Evolutionary conservation across 2,113 vertebrate species (phyloP), one percentile per base, ranked within the genome.

Genomic region (Lethenteron camtschaticum): DNA sequence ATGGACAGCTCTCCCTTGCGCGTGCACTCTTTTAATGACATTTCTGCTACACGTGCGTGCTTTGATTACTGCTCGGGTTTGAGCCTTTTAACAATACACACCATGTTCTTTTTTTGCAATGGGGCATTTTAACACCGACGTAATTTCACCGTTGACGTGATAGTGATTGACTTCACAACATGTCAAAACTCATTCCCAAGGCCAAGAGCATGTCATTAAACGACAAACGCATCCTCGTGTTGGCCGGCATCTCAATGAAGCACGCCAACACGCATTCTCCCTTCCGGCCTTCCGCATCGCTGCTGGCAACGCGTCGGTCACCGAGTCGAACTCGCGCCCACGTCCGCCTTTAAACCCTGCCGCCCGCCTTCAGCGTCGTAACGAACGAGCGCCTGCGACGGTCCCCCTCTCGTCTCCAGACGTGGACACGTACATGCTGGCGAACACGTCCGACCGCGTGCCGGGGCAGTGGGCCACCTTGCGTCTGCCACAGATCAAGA

Each of bases 401-500:
- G n/a, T 10, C 9, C n/a, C n/a, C 63, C n/a, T 24, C 10, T 66
- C n/a, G n/a, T n/a, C 63, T 24, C 9, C 63, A 66, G 63, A 66
- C 24, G n/a, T 24, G n/a, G 24, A 66, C 10, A 16, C 63, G n/a
- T 66, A 66, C 24, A 66, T 66, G 63, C 63, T 66, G 63, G 63
- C 24, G n/a, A 66, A 66, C 24, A 24, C 24, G 8, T 66, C 63
- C 9, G 63, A 24, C 63, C 63, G 24, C n/a, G n/a, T 66, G 63
- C n/a, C 63, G 9, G 63, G 63, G 24, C n/a, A 66, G 63, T 24
- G 63, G 63, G 63, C 63, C 24, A n/a, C 24, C 24, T 10, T 66
- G 24, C 63, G n/a, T n/a, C 63, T 66, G n/a, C 63, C 63, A 16
- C 63, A 24, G n/a, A 66, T 66, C 24, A 66, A n/a, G 79, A 90